Percentiles rank a stretch among this genome's conserved stretches.
These are phyloP conservation scores for Miniopterus natalensis DNA, from an alignment of 2,113 vertebrate species.

Conservation along the genomic window DNA sequence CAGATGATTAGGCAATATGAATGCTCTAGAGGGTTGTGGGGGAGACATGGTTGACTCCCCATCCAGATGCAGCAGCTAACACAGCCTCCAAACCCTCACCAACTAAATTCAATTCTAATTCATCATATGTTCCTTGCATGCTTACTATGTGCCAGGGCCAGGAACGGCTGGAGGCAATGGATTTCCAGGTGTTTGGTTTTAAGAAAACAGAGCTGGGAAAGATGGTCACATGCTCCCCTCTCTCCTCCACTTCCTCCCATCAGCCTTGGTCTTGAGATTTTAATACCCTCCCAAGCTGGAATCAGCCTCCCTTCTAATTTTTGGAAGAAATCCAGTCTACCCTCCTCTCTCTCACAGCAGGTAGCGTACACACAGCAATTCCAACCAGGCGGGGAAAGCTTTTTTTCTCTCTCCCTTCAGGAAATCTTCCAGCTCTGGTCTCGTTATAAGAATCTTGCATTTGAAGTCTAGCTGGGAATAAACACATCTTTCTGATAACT, in stretches of 20 bases:
- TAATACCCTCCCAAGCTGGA: slow-evolving; percentile 80
- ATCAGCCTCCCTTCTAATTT: slow-evolving; percentile 80
- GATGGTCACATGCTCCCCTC: not conserved
- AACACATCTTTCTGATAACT: slow-evolving; percentile 57
- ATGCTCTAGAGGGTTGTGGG: not conserved
- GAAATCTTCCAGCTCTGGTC: slow-evolving; percentile 72
- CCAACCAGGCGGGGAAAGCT: slow-evolving; percentile 78
- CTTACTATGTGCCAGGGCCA: not conserved
- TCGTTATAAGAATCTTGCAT: slow-evolving; percentile 60
- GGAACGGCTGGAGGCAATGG: not conserved
- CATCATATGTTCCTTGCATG: not conserved
- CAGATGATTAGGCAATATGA: not conserved
- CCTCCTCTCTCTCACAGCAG: slow-evolving; percentile 85
- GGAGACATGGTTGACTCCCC: not conserved
- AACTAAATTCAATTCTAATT: not conserved
- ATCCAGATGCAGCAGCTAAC: not conserved
- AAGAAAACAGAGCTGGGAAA: slow-evolving; percentile 76
- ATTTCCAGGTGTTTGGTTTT: slow-evolving; percentile 17
- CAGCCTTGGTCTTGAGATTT: slow-evolving; percentile 79
- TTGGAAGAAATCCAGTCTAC: slow-evolving; percentile 85
- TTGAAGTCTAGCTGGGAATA: slow-evolving; percentile 69
- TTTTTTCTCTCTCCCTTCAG: slow-evolving; percentile 69
- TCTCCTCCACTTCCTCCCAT: slow-evolving; percentile 73
- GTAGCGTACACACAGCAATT: slow-evolving; percentile 80
- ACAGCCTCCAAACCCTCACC: not conserved